phyloP scores from a whole-genome alignment of 2,113 vertebrate genomes.

The Nerophis lumbriciformis region DNA sequence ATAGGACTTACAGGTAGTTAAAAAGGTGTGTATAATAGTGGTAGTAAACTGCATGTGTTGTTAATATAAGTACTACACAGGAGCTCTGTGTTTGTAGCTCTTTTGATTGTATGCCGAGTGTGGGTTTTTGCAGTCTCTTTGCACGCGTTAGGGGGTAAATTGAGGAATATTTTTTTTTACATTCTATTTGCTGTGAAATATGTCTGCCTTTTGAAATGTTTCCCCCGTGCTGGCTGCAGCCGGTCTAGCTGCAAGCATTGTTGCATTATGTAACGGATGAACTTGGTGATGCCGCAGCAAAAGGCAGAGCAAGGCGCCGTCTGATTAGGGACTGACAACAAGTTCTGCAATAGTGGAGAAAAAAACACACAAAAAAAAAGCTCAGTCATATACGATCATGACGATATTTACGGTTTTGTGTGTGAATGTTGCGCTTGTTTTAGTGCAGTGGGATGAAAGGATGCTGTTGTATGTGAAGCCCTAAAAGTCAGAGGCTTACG shows the following conservation, averaged over 20 bases:
- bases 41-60: too few species aligned
- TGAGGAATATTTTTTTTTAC: background rate
- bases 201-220: slow-evolving; percentile 2
- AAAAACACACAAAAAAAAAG: slow-evolving; percentile 4
- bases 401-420: background rate
- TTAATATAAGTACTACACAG: too few species aligned
- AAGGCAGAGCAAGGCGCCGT: slow-evolving; percentile 17
- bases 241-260: background rate
- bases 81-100: background rate
- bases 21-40: too few species aligned
- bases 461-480: slow-evolving; percentile 31
- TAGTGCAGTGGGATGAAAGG: slow-evolving; percentile 11
- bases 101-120: background rate
- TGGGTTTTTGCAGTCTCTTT: background rate
- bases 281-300: slow-evolving; percentile 21
- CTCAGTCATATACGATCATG: background rate
- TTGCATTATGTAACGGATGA: slow-evolving; percentile 40
- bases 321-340: slow-evolving; percentile 16
- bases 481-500: slow-evolving; percentile 37
- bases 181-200: background rate
- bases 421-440: background rate
- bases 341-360: background rate
- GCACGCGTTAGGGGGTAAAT: background rate
- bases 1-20: too few species aligned
- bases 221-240: slow-evolving; percentile 4